Evolutionary conservation across 2,113 vertebrate species (phyloP), one percentile per base, ranked within the genome.

Genomic region (Corythornis madagascariensis): DNA sequence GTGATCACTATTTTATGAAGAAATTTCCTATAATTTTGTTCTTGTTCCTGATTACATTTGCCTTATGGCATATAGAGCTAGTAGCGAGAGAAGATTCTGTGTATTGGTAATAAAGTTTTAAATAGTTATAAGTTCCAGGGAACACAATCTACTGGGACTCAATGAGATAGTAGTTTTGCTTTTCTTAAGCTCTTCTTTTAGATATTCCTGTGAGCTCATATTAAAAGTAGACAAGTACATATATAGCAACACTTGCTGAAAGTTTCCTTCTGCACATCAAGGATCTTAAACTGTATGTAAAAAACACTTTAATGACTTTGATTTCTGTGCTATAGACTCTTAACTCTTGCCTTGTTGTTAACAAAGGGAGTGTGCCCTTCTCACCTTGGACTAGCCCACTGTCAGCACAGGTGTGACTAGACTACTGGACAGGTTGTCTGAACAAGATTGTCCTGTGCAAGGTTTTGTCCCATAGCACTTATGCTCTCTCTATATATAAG

Each of bases 281-380:
- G 7, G 26, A 65, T 8, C 3, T 26, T 57, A 47, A 63, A 77
- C 55, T 4, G 1, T 21, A 18, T 5, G 6, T 25, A 76, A 82
- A 72, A 66, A 74, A 55, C 4, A 25, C 11, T 63, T 70, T 4
- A 31, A 29, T 50, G 5, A 10, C 43, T 78, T 67, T 28, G 7
- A 9, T 45, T 83, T 80, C 45, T n/a, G 24, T 53, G 16, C 16
- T 35, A 4, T 14, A 60, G 20, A 57, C 26, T 35, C 59, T 64
- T 16, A 4, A 55, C 8, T 13, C 17, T 52, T 55, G 13, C 5
- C 33, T 59, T 63, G 38, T 11, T 20, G 15, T 42, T 73, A 43
- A 53, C 10, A 33, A 38, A 73, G 14, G 29, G 29, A 80, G 8
- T 0, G 0, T 77, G 43, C 4, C 75, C 14, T 29, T 77, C 52